Percentiles rank a stretch among this genome's conserved stretches.
Conservation (phyloP, 2,888 invertebrate genomes). For the Acrobasis consociella region DNA sequence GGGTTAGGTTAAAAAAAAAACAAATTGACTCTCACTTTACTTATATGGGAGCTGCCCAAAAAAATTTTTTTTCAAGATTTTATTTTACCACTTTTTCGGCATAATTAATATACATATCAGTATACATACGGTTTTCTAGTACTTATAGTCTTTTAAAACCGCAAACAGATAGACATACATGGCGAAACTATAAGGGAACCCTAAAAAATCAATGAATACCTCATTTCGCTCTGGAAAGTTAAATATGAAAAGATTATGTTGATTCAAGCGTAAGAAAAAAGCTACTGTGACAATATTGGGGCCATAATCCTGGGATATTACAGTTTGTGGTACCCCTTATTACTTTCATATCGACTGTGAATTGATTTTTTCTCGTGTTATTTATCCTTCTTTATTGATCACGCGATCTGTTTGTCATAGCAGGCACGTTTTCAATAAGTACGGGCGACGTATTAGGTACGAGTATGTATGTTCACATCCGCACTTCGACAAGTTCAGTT, state of each 20-base stretch:
- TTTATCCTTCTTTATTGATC: constrained; percentile 39
- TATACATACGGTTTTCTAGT: no score
- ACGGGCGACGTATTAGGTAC: constrained; percentile 7
- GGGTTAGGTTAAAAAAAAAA: no score
- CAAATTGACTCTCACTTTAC: no score
- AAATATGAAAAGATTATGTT: constrained; percentile 70
- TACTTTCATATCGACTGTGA: constrained; percentile 54
- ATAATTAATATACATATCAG: no score
- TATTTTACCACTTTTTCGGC: no score
- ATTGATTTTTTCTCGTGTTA: constrained; percentile 44
- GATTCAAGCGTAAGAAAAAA: constrained; percentile 66
- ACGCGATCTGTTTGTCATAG: constrained; percentile 39
- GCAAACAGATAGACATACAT: no score
- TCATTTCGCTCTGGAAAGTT: constrained; percentile 48
- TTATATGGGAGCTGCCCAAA: no score
- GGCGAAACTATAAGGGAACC: no score
- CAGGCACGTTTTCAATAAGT: constrained; percentile 40
- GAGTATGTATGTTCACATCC: neutral
- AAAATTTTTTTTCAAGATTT: no score
- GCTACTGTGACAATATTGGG: constrained; percentile 68
- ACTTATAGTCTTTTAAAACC: no score
- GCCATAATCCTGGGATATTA: constrained; percentile 76
- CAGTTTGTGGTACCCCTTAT: constrained; percentile 60
- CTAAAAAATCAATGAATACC: constrained; percentile 30
- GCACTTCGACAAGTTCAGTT: neutral